Evolutionary conservation across 2,797 vertebrate genomes (phyloP), one percentile per base, ranked within the genome.

Genomic region (Pseudomugil tenellus): DNA sequence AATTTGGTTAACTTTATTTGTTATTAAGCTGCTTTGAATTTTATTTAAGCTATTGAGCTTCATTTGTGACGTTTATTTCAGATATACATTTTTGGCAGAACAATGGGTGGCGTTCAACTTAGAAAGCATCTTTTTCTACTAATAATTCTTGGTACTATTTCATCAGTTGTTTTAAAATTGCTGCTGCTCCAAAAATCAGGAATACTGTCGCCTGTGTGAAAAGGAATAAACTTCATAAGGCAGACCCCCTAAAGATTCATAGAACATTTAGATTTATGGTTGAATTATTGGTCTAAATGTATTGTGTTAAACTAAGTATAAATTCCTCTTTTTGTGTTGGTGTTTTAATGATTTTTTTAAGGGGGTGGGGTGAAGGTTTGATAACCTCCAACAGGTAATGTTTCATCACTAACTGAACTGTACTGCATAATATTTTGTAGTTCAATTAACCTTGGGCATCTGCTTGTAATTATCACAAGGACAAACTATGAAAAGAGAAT

Each of bases 391-490:
- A 76, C 60, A n/a, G 49, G 12, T 78, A 80, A 87, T 85, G 74
- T 91, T 85, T 75, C 62, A 62, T 25, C 16, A 17, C 77, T 79
- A 61, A 49, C 58, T 64, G 52, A 89, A 84, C 79, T 84, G 60
- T 23, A 35, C 66, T 61, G 64, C 87, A 87, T 67, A 86, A 80
- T 81, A 81, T 58, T 89, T 93, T 90, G 19, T 79, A 77, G 65
- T 92, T 92, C 79, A 88, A 89, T 92, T 92, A 94, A 92, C 88
- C 88, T 82, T 73, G 10, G 81, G 81, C 87, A 82, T 62, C 59
- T 86, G 74, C 86, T 83, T 80, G 78, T 92, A 88, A 91, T 93
- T 91, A 91, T 89, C 83, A 81, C 75, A 83, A 74, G 80, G 79
- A 87, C 65, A 85, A 84, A 87, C 57, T 72, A 77, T 83, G 84